These are phyloP conservation scores for Elaeidobius kamerunicus DNA, from an alignment of 2,888 invertebrate genomes.

Conservation along the genomic window DNA sequence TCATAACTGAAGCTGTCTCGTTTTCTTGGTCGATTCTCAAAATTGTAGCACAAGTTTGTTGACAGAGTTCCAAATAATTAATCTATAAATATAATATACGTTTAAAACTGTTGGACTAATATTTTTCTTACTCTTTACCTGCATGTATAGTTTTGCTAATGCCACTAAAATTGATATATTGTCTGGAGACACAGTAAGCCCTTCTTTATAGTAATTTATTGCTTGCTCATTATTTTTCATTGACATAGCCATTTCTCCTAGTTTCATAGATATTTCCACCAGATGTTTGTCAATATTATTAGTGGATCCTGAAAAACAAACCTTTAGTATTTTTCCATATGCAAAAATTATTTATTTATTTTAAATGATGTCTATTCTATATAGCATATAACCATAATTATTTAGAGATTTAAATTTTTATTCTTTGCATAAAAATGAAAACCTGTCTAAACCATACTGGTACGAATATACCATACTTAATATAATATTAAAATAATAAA, in stretches of 20 bases:
- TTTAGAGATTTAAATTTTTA: no score
- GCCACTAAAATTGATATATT: constrained; percentile 70
- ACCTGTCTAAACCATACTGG: no score
- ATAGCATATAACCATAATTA: no score
- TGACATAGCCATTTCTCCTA: constrained; percentile 67
- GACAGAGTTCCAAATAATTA: constrained; percentile 83
- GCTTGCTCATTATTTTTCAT: constrained; percentile 73
- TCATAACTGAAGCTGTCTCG: constrained; percentile 91
- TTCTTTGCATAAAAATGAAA: no score
- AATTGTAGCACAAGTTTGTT: constrained; percentile 79
- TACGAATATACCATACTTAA: no score
- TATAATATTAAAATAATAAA: no score
- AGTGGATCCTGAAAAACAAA: constrained; percentile 14
- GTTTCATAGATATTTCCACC: constrained; percentile 64
- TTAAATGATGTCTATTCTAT: no score
- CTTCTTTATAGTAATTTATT: constrained; percentile 80
- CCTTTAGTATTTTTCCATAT: no score
- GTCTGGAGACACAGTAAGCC: constrained; percentile 72
- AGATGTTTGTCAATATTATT: constrained; percentile 33
- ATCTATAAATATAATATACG: constrained; percentile 60
- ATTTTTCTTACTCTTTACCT: constrained; percentile 51
- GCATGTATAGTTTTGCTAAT: constrained; percentile 76
- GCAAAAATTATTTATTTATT: no score
- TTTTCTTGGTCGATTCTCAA: constrained; percentile 84
- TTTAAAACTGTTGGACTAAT: no score